These are phyloP conservation scores for Microtus montanus DNA, from an alignment of 2,113 vertebrate species.

Conservation along the genomic window DNA sequence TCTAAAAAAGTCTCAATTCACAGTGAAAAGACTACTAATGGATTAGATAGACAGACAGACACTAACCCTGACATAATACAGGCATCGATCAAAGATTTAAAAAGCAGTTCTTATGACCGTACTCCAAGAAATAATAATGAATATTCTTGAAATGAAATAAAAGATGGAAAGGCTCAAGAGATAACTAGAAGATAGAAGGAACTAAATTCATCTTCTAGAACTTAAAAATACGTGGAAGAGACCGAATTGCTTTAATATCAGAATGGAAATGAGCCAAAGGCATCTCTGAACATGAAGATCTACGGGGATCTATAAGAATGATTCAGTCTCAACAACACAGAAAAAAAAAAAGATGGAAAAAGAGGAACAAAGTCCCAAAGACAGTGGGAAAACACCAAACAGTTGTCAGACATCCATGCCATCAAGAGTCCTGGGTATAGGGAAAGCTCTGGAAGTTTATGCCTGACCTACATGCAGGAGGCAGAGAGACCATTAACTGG, in stretches of 20 bases:
- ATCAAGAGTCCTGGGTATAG: not conserved
- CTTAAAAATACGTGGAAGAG: not conserved
- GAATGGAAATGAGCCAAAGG: not conserved
- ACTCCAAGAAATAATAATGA: not conserved
- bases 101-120: not conserved
- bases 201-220: not conserved
- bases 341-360: not conserved
- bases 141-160: not conserved
- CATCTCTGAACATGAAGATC: not conserved
- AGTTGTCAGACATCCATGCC: not conserved
- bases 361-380: not conserved
- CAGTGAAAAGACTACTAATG: not conserved
- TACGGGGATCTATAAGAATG: not conserved
- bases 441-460: not conserved
- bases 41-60: not conserved
- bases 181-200: not conserved
- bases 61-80: not conserved
- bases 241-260: not conserved
- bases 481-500: too few relatives aligned
- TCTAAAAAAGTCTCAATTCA: not conserved
- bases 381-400: not conserved
- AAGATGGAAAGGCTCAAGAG: not conserved
- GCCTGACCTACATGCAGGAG: not conserved
- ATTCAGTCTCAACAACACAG: not conserved
- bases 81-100: not conserved